These are phyloP conservation scores for Amia ocellicauda DNA, from an alignment of 2,113 vertebrate genomes.

Conservation along the genomic window DNA sequence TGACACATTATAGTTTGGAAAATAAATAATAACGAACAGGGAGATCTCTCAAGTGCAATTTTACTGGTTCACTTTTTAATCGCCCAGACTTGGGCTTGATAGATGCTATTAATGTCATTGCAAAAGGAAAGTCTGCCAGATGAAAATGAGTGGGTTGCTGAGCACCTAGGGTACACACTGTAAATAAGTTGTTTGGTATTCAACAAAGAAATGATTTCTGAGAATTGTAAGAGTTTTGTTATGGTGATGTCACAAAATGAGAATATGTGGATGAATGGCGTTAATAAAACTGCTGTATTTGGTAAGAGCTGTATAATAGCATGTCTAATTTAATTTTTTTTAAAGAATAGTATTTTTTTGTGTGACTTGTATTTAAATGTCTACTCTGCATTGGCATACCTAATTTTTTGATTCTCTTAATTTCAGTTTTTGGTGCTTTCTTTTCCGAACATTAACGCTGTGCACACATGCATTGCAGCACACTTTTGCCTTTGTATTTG, in stretches of 20 bases:
- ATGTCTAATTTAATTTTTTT: constrained; percentile 48
- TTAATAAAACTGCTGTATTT: constrained; percentile 45
- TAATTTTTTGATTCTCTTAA: no score
- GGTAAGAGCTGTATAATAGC: constrained; percentile 35
- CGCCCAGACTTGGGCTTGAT: neutral
- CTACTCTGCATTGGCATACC: no score
- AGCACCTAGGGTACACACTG: constrained; percentile 51
- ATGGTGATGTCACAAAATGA: neutral
- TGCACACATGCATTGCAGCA: no score
- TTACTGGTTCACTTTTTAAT: constrained; percentile 1
- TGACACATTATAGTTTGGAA: neutral
- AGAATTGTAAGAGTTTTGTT: constrained; percentile 8
- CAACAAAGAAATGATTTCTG: constrained; percentile 1
- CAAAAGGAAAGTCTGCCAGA: neutral
- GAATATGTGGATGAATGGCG: neutral
- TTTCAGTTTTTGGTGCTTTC: no score
- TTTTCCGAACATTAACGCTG: no score
- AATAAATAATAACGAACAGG: neutral
- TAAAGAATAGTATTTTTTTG: neutral
- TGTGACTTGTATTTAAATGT: neutral
- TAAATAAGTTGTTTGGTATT: constrained; percentile 40
- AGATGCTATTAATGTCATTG: constrained; percentile 1
- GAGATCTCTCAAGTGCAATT: constrained; percentile 6
- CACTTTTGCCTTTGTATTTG: no score
- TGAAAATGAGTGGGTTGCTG: constrained; percentile 38